phyloP scores from a whole-genome alignment of 2,888 invertebrate genomes.

The Encarsia formosa region DNA sequence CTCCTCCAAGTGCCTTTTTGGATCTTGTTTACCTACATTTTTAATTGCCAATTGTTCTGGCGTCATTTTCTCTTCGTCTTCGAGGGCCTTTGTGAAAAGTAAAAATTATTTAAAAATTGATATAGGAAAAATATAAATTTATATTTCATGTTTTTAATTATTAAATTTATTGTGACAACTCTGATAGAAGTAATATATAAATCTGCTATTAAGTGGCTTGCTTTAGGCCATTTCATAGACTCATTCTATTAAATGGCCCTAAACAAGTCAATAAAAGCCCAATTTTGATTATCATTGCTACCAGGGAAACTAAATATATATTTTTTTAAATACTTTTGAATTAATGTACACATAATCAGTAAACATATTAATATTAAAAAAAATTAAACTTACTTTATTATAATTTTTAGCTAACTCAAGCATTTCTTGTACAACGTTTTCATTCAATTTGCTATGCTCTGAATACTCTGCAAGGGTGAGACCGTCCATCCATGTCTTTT shows the following conservation, averaged over 20 bases:
- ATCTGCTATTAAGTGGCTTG: too few relatives aligned
- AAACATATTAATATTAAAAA: not conserved
- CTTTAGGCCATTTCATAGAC: too few relatives aligned
- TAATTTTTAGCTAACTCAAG: slow-evolving; percentile 96
- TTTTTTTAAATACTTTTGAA: slow-evolving; percentile 1
- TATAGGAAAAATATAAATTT: not conserved
- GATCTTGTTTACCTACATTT: slow-evolving; percentile 98
- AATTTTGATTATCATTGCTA: too few relatives aligned
- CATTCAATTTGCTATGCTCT: slow-evolving; percentile 90
- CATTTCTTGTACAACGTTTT: slow-evolving; percentile 93
- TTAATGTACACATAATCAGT: not conserved
- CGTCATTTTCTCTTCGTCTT: slow-evolving; percentile 99
- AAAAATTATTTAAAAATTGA: slow-evolving; percentile 1
- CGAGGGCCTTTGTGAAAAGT: slow-evolving; percentile 70
- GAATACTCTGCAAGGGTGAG: slow-evolving; percentile 86
- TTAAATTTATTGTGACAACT: not conserved
- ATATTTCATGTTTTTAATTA: not conserved
- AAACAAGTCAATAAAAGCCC: too few relatives aligned
- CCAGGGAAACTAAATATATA: not conserved
- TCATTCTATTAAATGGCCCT: too few relatives aligned
- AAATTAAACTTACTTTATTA: slow-evolving; percentile 67
- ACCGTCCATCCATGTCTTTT: slow-evolving; percentile 98
- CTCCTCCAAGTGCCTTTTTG: slow-evolving; percentile 98
- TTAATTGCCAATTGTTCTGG: slow-evolving; percentile 98
- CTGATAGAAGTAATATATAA: too few relatives aligned